Percentiles rank a stretch among this genome's conserved stretches.
phyloP scores from a whole-genome alignment of 2,888 invertebrate species.

The Melieria omissa region DNA sequence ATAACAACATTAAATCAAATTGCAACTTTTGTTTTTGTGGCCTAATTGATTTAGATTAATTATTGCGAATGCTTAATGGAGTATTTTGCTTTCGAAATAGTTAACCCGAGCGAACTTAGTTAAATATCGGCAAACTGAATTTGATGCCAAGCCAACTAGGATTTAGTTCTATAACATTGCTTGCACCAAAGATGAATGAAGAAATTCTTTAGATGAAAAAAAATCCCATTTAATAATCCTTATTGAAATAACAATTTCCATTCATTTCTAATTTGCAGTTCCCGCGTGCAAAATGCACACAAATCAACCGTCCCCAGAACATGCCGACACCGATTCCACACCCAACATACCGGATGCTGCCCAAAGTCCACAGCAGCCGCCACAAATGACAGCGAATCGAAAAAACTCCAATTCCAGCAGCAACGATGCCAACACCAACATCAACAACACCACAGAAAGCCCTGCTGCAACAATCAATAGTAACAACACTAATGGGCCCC shows the following conservation, averaged over 20 bases:
- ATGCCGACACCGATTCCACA: slow-evolving; percentile 36
- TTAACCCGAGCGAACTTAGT: too few species aligned
- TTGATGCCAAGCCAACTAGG: too few species aligned
- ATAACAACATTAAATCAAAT: too few species aligned
- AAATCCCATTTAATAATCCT: neutral
- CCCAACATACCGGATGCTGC: slow-evolving; percentile 29
- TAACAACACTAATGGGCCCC: slow-evolving; percentile 26
- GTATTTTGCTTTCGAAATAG: too few species aligned
- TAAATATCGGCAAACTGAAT: too few species aligned
- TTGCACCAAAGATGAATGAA: neutral
- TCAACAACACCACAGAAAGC: slow-evolving; percentile 29
- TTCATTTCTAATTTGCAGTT: slow-evolving; percentile 47
- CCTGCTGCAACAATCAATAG: slow-evolving; percentile 37
- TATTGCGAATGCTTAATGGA: too few species aligned
- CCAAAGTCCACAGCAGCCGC: slow-evolving; percentile 38
- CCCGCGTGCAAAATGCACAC: slow-evolving; percentile 63
- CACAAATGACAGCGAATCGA: slow-evolving; percentile 38
- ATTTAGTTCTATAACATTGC: too few species aligned
- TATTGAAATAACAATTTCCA: neutral
- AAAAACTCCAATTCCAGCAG: slow-evolving; percentile 36
- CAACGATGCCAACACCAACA: slow-evolving; percentile 32
- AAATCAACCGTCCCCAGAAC: slow-evolving; percentile 61
- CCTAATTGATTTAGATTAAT: too few species aligned
- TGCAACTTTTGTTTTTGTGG: too few species aligned
- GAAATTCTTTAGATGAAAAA: neutral